Evolutionary conservation across 2,888 invertebrate species (phyloP).

Genomic region (Nineta flava): DNA sequence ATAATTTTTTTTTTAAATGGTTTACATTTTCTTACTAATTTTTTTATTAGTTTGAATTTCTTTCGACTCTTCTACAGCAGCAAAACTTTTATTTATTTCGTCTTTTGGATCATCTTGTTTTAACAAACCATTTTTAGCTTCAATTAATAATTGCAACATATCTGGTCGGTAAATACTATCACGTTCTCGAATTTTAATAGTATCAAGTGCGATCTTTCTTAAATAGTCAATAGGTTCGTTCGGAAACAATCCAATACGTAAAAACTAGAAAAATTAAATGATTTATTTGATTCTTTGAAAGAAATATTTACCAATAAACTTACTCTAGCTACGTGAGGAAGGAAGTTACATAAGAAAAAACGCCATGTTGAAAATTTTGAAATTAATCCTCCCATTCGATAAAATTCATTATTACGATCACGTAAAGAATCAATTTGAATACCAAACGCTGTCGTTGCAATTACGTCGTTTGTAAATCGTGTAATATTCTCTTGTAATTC

Average conservation of each 20-base stretch:
- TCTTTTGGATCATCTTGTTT: conserved; percentile 13
- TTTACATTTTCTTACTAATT: neutral
- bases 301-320: neutral
- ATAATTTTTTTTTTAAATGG: no score
- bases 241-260: conserved; percentile 10
- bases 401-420: conserved; percentile 11
- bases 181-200: conserved; percentile 15
- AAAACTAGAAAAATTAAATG: conserved; percentile 9
- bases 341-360: neutral
- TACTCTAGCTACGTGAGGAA: conserved; percentile 5
- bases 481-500: conserved; percentile 11
- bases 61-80: conserved; percentile 15
- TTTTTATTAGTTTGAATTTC: conserved; percentile 20
- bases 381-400: conserved; percentile 7
- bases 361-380: neutral
- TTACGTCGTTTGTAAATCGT: conserved; percentile 12
- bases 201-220: conserved; percentile 13
- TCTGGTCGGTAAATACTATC: conserved; percentile 18
- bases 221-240: conserved; percentile 13
- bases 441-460: conserved; percentile 12
- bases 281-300: neutral
- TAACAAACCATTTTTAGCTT: conserved; percentile 29
- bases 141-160: conserved; percentile 38
- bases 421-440: conserved; percentile 9
- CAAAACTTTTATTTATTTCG: conserved; percentile 8